phyloP scores from a whole-genome alignment of 2,888 invertebrate genomes.

The Druceiella hillmani region DNA sequence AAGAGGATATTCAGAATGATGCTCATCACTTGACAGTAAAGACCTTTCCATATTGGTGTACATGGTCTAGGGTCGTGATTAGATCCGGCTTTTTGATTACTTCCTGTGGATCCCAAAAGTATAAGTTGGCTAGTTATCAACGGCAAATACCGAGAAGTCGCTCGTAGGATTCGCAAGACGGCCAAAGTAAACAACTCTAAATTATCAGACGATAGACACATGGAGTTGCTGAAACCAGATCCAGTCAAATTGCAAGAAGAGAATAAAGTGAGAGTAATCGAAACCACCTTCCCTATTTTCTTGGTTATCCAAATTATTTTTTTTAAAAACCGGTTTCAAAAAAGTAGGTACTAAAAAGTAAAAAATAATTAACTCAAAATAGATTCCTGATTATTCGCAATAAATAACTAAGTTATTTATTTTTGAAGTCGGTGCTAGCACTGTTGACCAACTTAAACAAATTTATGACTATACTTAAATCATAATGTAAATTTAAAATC shows the following conservation, averaged over 20 bases:
- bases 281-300: neutral
- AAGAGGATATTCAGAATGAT: slow-evolving; percentile 1
- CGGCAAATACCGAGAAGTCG: neutral
- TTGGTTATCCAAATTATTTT: neutral
- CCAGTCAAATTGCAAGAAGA: no score
- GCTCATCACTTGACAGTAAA: neutral
- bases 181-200: neutral
- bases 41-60: neutral
- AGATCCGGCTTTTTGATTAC: neutral
- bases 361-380: no score
- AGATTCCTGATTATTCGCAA: no score
- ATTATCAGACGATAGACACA: neutral
- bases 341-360: no score
- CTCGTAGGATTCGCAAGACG: neutral
- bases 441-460: no score
- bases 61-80: neutral
- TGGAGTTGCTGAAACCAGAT: neutral
- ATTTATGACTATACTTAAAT: no score
- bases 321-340: no score
- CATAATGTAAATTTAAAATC: no score
- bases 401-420: no score
- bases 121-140: neutral
- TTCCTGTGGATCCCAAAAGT: neutral
- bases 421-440: no score
- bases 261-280: neutral